These are phyloP conservation scores for Melieria crassipennis DNA, from an alignment of 2,888 invertebrate species.

Conservation along the genomic window DNA sequence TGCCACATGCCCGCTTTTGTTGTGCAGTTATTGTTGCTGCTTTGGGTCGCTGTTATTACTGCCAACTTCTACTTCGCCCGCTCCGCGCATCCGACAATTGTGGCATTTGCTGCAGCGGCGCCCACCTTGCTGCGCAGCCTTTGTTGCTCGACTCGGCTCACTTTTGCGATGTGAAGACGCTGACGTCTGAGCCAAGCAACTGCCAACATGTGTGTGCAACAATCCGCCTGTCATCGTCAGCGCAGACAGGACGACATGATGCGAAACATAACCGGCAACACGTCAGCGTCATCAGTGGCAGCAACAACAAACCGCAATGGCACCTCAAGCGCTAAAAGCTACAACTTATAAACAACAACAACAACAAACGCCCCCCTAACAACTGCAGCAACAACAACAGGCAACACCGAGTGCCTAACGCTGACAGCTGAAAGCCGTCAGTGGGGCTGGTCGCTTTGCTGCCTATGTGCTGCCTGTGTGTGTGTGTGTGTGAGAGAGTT, in stretches of 20 bases:
- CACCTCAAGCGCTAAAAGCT: background rate
- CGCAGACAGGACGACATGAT: constrained; percentile 33
- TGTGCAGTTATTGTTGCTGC: background rate
- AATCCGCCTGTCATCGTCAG: constrained; percentile 31
- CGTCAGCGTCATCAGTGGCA: constrained; percentile 32
- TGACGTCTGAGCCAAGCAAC: too few species aligned
- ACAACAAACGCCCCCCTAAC: background rate
- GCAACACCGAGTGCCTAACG: too few species aligned
- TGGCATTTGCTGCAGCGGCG: too few species aligned
- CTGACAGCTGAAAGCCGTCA: background rate
- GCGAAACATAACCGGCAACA: constrained; percentile 37
- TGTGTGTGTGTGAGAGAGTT: background rate
- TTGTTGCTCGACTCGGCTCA: background rate
- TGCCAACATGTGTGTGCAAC: constrained; percentile 12
- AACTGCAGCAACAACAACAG: too few species aligned
- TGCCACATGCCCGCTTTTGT: too few species aligned
- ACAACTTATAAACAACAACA: background rate
- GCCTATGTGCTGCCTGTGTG: background rate
- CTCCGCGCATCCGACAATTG: too few species aligned
- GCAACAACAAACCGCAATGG: background rate
- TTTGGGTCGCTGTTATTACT: constrained; percentile 4
- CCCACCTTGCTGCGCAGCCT: too few species aligned
- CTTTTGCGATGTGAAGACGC: background rate
- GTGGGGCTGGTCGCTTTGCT: background rate
- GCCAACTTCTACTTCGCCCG: too few species aligned